Evolutionary conservation across 2,888 invertebrate species (phyloP), one percentile per base, ranked within the genome.

Genomic region (Mesoligia furuncula): DNA sequence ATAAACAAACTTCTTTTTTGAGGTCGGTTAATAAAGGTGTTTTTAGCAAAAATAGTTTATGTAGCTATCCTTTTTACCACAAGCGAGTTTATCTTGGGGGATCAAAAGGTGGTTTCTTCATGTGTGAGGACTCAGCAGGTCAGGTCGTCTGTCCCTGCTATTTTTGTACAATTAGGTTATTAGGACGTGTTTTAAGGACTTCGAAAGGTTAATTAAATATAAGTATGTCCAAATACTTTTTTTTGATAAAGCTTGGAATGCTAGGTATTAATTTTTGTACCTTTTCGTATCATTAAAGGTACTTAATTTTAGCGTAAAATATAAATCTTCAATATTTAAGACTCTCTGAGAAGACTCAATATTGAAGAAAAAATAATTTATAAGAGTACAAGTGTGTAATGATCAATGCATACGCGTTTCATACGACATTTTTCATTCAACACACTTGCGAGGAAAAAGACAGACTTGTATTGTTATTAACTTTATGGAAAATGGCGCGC

Each of bases 131-230:
- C 17, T 24, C 20, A 61, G 65, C 42, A 73, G 20, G n/a, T 45
- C 51, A 70, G 68, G 36, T 82, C 54, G 48, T 71, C 83, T 71
- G 78, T 17, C 39, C 36, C 7, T 1, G 66, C 24, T 67, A 67
- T 67, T 76, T 59, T 70, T 79, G n/a, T 67, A 36, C 5, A 15
- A 66, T 27, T 27, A 81, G 57, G 77, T 71, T 42, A 27, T 27
- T 36, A n/a, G 48, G 54, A 31, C 31, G n/a, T 54, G 70, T n/a
- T 61, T 1, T 36, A 5, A 36, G 27, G 65, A 24, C 65, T 54
- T 70, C 0, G 7, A 31, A 81, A 73, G 66, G 36, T 73, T 61
- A 72, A 61, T 79, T 80, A 5, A 54, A 70, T 39, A 54, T 54
- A 75, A 39, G n/a, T 7, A 3, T 15, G 36, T 39, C 15, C 3